Conservation (phyloP, 2,797 vertebrate species). For the Falco peregrinus region DNA sequence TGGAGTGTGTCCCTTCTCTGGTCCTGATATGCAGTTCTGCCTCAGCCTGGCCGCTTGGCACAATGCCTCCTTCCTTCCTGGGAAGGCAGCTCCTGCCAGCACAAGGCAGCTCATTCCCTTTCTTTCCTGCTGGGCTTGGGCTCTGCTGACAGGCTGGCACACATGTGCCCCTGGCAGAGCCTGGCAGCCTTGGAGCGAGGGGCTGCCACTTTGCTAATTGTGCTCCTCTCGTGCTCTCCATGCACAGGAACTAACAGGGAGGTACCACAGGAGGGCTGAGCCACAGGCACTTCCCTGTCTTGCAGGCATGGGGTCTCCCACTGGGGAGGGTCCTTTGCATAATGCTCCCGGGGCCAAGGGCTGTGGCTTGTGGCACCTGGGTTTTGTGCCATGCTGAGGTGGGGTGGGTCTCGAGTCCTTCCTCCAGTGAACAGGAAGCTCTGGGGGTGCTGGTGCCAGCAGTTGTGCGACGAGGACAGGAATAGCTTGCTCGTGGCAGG, state of each 20-base stretch:
- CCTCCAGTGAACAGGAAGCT: background rate
- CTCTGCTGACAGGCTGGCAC: background rate
- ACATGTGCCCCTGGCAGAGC: background rate
- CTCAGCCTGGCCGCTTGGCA: accelerated
- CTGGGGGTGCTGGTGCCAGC: background rate
- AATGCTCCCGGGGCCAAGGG: background rate
- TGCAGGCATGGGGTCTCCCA: background rate
- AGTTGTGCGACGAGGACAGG: background rate
- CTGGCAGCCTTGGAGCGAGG: background rate
- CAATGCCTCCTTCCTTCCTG: accelerated
- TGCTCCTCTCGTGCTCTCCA: accelerated
- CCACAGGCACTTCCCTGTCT: background rate
- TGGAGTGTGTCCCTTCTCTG: too few relatives aligned
- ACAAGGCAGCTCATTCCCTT: too few relatives aligned
- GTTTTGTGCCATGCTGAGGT: background rate
- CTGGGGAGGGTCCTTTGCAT: too few relatives aligned
- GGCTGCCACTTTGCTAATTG: background rate
- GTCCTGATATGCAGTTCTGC: background rate
- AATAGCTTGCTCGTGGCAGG: accelerated
- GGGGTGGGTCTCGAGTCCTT: accelerated
- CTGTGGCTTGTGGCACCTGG: background rate
- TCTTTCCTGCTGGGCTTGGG: background rate
- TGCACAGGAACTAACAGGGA: accelerated
- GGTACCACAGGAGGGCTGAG: background rate
- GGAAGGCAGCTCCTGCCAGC: background rate